A percentile compares a stretch with the other conserved stretches of the same genome.
phyloP scores from a whole-genome alignment of 2,888 invertebrate genomes.

The Ecdyonurus torrentis region DNA sequence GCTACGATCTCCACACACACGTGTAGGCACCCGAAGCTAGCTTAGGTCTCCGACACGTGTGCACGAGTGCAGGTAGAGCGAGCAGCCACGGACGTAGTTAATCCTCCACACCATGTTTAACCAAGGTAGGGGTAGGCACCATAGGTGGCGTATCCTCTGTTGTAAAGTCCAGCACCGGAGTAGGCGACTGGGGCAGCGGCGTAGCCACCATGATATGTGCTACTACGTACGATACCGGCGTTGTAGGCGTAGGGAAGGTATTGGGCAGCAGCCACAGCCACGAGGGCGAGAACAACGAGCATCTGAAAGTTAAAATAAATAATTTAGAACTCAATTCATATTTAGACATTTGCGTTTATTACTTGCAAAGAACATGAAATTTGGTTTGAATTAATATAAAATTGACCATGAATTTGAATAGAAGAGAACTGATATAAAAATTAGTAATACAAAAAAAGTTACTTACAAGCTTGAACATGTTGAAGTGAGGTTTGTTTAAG shows the following conservation, averaged over 20 bases:
- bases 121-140: background rate
- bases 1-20: too few species aligned
- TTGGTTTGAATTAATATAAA: background rate
- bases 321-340: too few species aligned
- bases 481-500: background rate
- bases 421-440: background rate
- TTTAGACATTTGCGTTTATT: too few species aligned
- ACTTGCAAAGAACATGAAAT: background rate
- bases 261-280: constrained; percentile 4
- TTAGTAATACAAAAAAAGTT: background rate
- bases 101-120: too few species aligned
- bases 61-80: too few species aligned
- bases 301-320: background rate
- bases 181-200: background rate
- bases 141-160: background rate
- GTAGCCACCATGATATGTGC: background rate
- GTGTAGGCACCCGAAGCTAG: too few species aligned
- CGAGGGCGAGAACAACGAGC: background rate
- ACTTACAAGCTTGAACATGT: constrained; percentile 2
- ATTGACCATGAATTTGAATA: too few species aligned
- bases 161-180: background rate
- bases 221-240: background rate
- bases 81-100: too few species aligned
- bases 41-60: too few species aligned
- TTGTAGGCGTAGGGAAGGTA: background rate